Conservation (phyloP, 2,888 invertebrate species). For the Malachius bipustulatus region DNA sequence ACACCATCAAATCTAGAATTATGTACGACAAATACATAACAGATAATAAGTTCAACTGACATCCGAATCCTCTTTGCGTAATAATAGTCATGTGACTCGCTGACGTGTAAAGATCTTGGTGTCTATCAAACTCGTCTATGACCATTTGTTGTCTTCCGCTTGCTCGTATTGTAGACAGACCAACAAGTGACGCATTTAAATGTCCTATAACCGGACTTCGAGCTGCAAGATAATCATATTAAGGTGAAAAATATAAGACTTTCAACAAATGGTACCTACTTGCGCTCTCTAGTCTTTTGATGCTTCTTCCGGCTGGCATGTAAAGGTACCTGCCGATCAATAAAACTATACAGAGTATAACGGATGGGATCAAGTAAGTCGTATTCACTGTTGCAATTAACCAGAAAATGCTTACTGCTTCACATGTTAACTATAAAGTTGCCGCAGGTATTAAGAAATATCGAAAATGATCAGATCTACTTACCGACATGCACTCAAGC, state of each 20-base stretch:
- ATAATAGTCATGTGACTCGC: conserved; percentile 21
- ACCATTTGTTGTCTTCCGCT: conserved; percentile 28
- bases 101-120: conserved; percentile 32
- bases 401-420: conserved; percentile 29
- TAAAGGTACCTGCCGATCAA: conserved; percentile 18
- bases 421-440: conserved; percentile 19
- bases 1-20: neutral
- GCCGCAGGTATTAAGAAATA: no score
- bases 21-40: neutral
- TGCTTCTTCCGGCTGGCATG: conserved; percentile 23
- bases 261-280: no score
- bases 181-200: conserved; percentile 32
- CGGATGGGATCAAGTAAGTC: conserved; percentile 29
- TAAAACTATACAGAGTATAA: conserved; percentile 15
- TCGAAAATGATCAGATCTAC: no score
- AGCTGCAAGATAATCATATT: no score
- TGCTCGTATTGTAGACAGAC: conserved; percentile 32
- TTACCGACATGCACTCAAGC: no score
- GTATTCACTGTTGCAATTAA: conserved; percentile 42
- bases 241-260: no score
- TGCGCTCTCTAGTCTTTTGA: conserved; percentile 24
- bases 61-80: neutral
- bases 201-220: conserved; percentile 34
- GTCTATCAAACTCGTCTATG: conserved; percentile 30
- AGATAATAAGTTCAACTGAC: neutral